Percentiles rank a stretch among this genome's conserved stretches.
phyloP scores from a whole-genome alignment of 2,888 invertebrate species.

The Acleris sparsana region DNA sequence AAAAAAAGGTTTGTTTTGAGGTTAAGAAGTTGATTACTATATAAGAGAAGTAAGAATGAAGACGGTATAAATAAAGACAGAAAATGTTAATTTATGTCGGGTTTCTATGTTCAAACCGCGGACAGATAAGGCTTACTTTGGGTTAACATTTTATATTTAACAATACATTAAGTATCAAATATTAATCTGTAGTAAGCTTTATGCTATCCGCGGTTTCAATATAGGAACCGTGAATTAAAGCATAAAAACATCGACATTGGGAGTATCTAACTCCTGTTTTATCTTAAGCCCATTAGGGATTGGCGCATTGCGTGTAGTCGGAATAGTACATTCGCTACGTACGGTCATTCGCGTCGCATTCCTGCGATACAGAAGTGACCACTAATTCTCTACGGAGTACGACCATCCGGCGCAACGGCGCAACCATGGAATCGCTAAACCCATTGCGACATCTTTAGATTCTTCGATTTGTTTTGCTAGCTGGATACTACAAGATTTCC shows the following conservation, averaged over 20 bases:
- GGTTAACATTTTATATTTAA: no score
- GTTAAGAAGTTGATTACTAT: no score
- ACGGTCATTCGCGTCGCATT: conserved; percentile 18
- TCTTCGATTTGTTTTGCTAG: background rate
- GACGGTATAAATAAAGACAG: no score
- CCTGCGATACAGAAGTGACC: conserved; percentile 1
- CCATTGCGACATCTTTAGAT: background rate
- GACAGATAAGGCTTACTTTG: no score
- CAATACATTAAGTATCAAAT: no score
- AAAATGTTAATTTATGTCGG: no score
- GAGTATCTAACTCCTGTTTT: background rate
- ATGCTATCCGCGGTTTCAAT: no score
- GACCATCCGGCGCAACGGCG: background rate
- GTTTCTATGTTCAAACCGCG: no score
- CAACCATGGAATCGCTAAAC: background rate
- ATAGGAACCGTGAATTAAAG: no score
- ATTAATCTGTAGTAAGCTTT: no score
- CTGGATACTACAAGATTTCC: background rate
- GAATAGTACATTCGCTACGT: conserved; percentile 15
- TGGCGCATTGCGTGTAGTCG: background rate
- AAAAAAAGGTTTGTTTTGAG: no score
- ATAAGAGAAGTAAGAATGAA: background rate
- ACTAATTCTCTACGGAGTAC: background rate
- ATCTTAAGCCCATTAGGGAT: background rate
- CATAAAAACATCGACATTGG: background rate